Base-by-base conservation (phyloP, 2,888 invertebrate species). In the Idaea biselata region DNA sequence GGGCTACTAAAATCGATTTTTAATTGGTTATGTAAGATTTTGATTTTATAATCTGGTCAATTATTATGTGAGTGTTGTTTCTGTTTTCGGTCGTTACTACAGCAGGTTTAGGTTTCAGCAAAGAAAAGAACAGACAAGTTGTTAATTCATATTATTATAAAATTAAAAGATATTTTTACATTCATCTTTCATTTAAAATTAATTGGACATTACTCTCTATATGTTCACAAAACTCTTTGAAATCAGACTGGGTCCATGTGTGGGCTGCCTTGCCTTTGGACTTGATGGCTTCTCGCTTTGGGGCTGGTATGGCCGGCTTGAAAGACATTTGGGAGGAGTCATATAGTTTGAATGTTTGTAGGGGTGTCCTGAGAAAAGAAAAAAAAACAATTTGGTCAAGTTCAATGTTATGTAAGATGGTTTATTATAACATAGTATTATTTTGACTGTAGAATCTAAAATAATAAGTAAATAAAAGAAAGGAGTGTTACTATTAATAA, bases 301-400 rank as follows among this genome's bases (percentile, higher is more conserved):
- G 95, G 56, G 95, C 87, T n/a, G 95, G 94, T 18, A 97, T 93
- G 0, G 95, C 79, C 0, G 97, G 97, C 80, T 95, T 95, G 80
- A 97, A 97, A 4, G 94, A 91, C 94, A 97, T 95, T 76, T 94
- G 88, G 0, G 94, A 93, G 62, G 96, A 95, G 82, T 96, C 94
- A 82, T 94, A 96, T 59, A 94, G 87, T 0, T 87, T 84, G 75
- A 93, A 95, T 18, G 96, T 84, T 70, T 96, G 94, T 59, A 94
- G 92, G 0, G 96, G 93, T 0, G 94, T 86, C 73, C 96, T 96
- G 83, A 18, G 82, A 83, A 60, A 55, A 59, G 16, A 62, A 54
- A 32, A 18, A 58, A 55, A 25, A n/a, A n/a, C n/a, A n/a, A n/a
- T n/a, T n/a, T n/a, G n/a, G n/a, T n/a, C n/a, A n/a, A n/a, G n/a